Base-by-base conservation (phyloP, 2,888 invertebrate species). In the Cryptophagus acutangulus region DNA sequence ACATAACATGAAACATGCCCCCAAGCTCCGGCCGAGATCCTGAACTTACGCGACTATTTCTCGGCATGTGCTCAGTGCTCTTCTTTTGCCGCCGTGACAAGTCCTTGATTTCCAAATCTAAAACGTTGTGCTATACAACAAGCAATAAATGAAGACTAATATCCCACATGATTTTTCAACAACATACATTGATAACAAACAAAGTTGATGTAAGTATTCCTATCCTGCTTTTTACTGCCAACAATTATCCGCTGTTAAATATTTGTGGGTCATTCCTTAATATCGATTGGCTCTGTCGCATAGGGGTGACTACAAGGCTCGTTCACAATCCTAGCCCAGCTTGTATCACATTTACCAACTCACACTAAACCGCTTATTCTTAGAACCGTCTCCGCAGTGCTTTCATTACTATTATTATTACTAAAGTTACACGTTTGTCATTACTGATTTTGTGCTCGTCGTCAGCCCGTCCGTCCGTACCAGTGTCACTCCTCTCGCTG, bases 271-370 rank as follows among this genome's bases (percentile, higher is more conserved):
- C 65, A 65, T 61, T 63, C 61, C 61, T 61, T 59, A 57, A 55
- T 68, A 68, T 68, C 65, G 68, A 68, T 68, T 65, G 61, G 58
- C 58, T 62, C 59, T 66, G 66, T 66, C 68, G 66, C 68, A 67
- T 68, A 65, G 65, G 62, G 61, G 62, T 62, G 61, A 64, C 58
- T 60, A 60, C 61, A 59, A 61, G 62, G 61, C 60, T 60, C 59
- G 61, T 61, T 63, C 61, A 59, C 62, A 61, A 63, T 49, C 49
- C 24, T 40, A 25, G 26, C 51, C 51, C 49, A 49, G 50, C 49
- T 54, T 48, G 41, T 55, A 54, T 52, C 53, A 57, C 55, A 55
- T 55, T 57, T 54, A 55, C 47, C 55, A 53, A 54, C 49, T 53
- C 45, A 45, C 57, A 53, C 57, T 56, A 45, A 59, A 54, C 43